Evolutionary conservation across 2,113 vertebrate species (phyloP), one percentile per base, ranked within the genome.

Genomic region (Tretioscincus oriximinensis): DNA sequence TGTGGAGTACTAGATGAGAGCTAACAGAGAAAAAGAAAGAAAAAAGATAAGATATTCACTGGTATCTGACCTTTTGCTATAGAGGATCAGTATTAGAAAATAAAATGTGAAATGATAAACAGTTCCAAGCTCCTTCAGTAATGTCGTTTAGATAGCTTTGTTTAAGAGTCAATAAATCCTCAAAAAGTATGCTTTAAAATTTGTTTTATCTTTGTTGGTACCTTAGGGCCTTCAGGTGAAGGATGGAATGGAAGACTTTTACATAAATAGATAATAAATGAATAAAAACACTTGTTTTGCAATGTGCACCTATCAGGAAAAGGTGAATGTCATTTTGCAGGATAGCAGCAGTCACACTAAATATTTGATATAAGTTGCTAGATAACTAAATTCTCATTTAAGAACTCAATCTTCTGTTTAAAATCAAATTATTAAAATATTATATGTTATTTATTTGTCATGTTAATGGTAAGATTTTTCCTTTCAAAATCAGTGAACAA

Each of bases 141-240:
- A 45, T 79, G 3, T 26, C 61, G n/a, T 75, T 88, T 22, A 84
- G 18, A 29, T 85, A 58, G 49, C 26, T 8, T 49, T 78, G 21
- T 31, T 61, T 10, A 60, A 3, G 21, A 28, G 18, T 2, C 64
- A n/a, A 7, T 6, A 0, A 64, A 9, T 28, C 2, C 64, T 45
- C 31, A 45, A 11, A 35, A n/a, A 41, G 1, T 41, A 41, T 41
- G 35, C 5, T 41, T 41, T 41, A 41, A 41, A 41, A 41, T 41
- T 41, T 41, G 35, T 41, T 41, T 41, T 41, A 41, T 41, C 35
- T 41, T 41, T 41, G 35, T 41, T 41, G 35, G 35, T 2, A 41
- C 35, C 35, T 41, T 41, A 41, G 35, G 35, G 5, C 35, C 35
- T 41, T 41, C 35, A 41, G 35, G 35, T 41, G 35, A 41, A 41